These are phyloP conservation scores for Trichechus manatus DNA, from an alignment of 2,113 vertebrate species.

Conservation along the genomic window DNA sequence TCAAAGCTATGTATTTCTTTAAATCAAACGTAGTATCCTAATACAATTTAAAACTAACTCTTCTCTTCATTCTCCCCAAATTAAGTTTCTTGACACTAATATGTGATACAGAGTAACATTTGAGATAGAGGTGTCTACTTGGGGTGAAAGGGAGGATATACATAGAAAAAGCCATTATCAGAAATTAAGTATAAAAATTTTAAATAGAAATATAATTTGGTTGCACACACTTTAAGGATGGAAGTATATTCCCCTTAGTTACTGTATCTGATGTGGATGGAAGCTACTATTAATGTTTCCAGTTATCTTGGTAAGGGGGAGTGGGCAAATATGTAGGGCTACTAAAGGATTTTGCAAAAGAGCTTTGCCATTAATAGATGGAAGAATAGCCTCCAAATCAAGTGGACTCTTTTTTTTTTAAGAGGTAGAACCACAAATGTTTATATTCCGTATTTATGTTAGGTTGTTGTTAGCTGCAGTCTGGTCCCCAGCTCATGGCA, in stretches of 20 bases:
- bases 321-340: not conserved
- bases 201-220: conserved; percentile 26
- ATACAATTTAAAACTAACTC: not conserved
- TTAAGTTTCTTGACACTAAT: conserved; percentile 52
- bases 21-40: not conserved
- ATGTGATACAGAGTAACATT: conserved; percentile 1
- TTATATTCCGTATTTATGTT: not conserved
- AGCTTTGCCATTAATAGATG: not conserved
- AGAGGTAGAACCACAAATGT: not conserved
- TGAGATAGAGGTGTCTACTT: not conserved
- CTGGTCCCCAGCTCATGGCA: too few relatives aligned
- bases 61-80: conserved; percentile 8
- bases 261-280: not conserved
- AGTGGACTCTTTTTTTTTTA: not conserved
- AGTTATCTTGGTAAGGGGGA: not conserved
- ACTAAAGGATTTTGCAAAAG: not conserved
- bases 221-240: not conserved
- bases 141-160: not conserved
- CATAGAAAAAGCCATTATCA: not conserved
- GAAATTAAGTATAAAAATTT: not conserved
- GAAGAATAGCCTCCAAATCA: not conserved
- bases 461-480: not conserved
- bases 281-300: not conserved
- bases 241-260: not conserved
- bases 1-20: not conserved